Base-by-base conservation (phyloP, 2,888 invertebrate genomes). In the Acronicta leporina region DNA sequence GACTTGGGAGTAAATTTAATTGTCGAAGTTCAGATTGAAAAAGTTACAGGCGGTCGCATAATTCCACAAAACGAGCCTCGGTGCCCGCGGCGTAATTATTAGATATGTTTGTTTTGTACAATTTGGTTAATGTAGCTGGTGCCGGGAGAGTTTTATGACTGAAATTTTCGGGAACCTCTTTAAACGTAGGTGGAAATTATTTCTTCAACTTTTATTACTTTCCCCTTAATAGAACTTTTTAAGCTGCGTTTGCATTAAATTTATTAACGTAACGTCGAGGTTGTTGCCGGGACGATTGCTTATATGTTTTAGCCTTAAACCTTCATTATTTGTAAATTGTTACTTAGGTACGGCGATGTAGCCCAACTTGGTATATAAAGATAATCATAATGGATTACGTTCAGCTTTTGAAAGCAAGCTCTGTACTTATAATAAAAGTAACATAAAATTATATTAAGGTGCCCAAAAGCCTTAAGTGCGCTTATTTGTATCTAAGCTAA, bases 1-100 rank as follows among this genome's bases (percentile, higher is more conserved):
- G 86, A 87, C 89, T 87, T 86, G 80, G 77, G 83, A 88, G 87
- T 89, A 90, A 91, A 93, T 92, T 92, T 92, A 92, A 92, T 93
- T 93, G 92, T 90, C 85, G 86, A 92, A 93, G 92, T 93, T 93
- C 84, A 87, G 90, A 93, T 93, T 93, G 92, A 93, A 93, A 93
- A 93, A 93, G 93, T 93, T 93, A 88, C 77, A 77, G 82, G 85
- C 85, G 89, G 90, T 87, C 88, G 87, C 88, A 88, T 92, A 91
- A 90, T 91, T 91, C 84, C 80, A 83, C 86, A 83, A 83, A 90
- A 86, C 87, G 87, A 81, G 85, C 74, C 82, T 81, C 81, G 79
- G 82, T 81, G 83, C 86, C 82, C 79, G 78, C 75, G 81, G 83
- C 85, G 83, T 89, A 90, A 91, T 91, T 91, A 89, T 90, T 89